Percentiles rank a stretch among this genome's conserved stretches.
Evolutionary conservation across 2,113 vertebrate species (phyloP).

Genomic region (Copsychus sechellarum): DNA sequence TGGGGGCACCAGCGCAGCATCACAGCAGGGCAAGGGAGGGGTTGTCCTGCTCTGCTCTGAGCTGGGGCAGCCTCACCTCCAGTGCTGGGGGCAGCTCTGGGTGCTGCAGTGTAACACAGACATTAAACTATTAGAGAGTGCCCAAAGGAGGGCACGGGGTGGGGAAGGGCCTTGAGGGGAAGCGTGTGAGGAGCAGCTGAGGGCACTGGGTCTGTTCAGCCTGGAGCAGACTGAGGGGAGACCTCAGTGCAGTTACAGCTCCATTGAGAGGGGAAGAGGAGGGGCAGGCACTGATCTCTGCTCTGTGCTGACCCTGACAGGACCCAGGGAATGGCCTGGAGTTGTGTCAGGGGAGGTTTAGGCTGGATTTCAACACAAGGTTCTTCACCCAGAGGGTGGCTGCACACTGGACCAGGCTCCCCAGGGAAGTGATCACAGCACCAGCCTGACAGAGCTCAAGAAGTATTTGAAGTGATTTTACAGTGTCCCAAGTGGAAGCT

Average conservation of each 20-base stretch:
- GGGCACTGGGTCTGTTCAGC: no score
- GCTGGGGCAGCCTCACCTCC: no score
- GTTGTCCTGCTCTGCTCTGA: not conserved
- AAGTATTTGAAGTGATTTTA: not conserved
- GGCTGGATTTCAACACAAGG: fast-evolving
- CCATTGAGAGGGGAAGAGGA: not conserved
- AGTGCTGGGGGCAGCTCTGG: no score
- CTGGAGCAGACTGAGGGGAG: no score
- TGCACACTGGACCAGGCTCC: not conserved
- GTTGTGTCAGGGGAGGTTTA: fast-evolving
- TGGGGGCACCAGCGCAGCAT: not conserved
- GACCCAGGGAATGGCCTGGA: fast-evolving
- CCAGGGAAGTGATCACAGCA: fast-evolving
- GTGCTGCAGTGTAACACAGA: no score
- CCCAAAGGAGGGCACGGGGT: no score
- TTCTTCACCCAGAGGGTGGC: fast-evolving
- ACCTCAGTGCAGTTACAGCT: no score
- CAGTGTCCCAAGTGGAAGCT: not conserved
- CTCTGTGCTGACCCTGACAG: not conserved
- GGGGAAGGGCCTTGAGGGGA: no score
- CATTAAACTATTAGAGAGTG: no score
- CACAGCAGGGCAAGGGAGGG: fast-evolving
- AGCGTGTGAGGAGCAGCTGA: no score
- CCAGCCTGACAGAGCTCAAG: no score
- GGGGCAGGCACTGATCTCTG: not conserved